Conservation (phyloP, 1,140 invertebrate species). For the Gerris buenoi region DNA sequence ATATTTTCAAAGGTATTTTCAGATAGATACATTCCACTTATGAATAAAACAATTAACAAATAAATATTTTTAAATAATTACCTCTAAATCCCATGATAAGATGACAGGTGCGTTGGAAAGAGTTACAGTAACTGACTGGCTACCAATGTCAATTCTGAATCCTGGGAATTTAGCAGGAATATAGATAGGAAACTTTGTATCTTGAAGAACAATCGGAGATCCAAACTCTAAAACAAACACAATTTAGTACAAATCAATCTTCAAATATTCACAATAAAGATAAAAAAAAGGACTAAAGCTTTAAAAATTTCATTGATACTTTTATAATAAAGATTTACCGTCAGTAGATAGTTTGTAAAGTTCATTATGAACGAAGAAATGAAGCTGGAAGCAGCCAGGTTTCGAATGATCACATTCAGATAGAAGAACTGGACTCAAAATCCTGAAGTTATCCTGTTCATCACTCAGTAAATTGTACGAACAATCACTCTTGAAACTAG, state of each 20-base stretch:
- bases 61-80: too few species aligned
- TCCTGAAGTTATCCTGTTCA: conserved; percentile 45
- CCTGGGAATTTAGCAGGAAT: conserved; percentile 52
- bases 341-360: conserved; percentile 38
- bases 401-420: conserved; percentile 26
- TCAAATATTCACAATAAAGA: too few species aligned
- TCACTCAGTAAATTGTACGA: conserved; percentile 49
- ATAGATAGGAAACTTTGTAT: too few species aligned
- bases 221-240: too few species aligned
- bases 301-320: too few species aligned
- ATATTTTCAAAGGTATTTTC: too few species aligned
- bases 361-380: conserved; percentile 50
- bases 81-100: conserved; percentile 51
- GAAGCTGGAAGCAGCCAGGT: conserved; percentile 40
- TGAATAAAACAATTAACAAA: too few species aligned
- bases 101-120: conserved; percentile 49
- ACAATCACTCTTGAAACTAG: conserved; percentile 28
- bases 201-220: too few species aligned
- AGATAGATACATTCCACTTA: too few species aligned
- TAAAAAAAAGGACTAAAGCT: too few species aligned
- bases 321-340: conserved; percentile 32
- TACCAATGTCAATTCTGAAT: conserved; percentile 48
- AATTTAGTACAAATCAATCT: too few species aligned
- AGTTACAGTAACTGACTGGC: conserved; percentile 46
- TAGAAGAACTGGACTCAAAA: conserved; percentile 35